Conservation (phyloP, 2,797 vertebrate species). For the Myoxocephalus aenaeus region DNA sequence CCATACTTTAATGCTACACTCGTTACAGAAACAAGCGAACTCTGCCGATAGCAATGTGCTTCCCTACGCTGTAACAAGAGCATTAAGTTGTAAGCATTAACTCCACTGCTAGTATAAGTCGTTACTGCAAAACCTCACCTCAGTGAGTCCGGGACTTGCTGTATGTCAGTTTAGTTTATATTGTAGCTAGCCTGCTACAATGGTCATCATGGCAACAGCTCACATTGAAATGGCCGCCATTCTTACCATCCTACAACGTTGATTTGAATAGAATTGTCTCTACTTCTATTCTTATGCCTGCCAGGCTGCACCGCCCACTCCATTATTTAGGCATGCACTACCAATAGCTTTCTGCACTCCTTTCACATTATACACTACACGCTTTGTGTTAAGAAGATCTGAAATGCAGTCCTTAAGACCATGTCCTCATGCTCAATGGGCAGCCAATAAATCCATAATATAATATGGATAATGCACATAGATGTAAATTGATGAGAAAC, state of each 20-base stretch:
- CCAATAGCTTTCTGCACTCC: conserved; percentile 38
- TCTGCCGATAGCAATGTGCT: background rate
- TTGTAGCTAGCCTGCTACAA: background rate
- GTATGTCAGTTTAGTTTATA: background rate
- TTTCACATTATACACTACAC: conserved; percentile 30
- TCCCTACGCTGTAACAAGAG: background rate
- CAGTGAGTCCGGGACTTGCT: background rate
- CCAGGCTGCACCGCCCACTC: conserved; percentile 42
- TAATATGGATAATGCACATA: conserved; percentile 75
- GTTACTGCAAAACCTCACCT: background rate
- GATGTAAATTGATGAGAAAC: conserved; percentile 65
- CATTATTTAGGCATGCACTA: conserved; percentile 24
- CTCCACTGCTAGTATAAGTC: background rate
- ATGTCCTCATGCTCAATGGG: conserved; percentile 51
- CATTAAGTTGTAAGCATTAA: background rate
- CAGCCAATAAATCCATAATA: conserved; percentile 69
- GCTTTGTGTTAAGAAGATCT: conserved; percentile 42
- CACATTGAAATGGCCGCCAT: background rate
- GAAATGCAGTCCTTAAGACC: conserved; percentile 45
- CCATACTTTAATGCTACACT: too few species aligned
- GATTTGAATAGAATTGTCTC: background rate
- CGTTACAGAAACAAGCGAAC: background rate
- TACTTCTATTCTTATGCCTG: background rate
- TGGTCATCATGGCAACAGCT: background rate
- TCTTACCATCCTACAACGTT: background rate